Conservation (phyloP, 1,140 invertebrate species). For the Cepaea nemoralis region DNA sequence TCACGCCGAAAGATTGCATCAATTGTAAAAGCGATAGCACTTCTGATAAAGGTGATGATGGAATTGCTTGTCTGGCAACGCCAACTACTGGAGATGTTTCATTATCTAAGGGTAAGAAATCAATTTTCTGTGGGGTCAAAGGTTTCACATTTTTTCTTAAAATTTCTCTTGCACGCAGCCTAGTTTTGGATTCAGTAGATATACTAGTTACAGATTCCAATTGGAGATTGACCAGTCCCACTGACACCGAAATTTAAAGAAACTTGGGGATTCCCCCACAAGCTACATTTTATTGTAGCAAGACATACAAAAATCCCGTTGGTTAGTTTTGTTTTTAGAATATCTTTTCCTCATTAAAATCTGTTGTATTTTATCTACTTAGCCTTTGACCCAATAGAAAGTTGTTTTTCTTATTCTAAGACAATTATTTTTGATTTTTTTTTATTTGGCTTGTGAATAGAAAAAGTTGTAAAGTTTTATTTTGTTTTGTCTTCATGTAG, state of each 20-base stretch:
- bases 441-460: conserved; percentile 2
- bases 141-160: conserved; percentile 25
- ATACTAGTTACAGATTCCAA: conserved; percentile 44
- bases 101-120: conserved; percentile 50
- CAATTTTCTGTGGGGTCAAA: conserved; percentile 50
- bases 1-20: no score
- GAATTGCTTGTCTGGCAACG: background rate
- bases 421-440: background rate
- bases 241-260: background rate
- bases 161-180: background rate
- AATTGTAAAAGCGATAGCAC: background rate
- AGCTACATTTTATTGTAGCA: background rate
- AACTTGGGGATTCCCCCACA: background rate
- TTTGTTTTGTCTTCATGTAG: conserved; percentile 19
- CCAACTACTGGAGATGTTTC: background rate
- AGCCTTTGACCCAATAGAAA: conserved; percentile 47
- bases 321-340: no score
- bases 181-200: background rate
- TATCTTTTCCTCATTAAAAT: no score
- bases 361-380: background rate
- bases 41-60: background rate
- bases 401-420: conserved; percentile 1
- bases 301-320: no score
- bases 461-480: background rate
- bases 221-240: conserved; percentile 40